Evolutionary conservation across 2,888 invertebrate genomes (phyloP).

Genomic region (Tridacna gigas): DNA sequence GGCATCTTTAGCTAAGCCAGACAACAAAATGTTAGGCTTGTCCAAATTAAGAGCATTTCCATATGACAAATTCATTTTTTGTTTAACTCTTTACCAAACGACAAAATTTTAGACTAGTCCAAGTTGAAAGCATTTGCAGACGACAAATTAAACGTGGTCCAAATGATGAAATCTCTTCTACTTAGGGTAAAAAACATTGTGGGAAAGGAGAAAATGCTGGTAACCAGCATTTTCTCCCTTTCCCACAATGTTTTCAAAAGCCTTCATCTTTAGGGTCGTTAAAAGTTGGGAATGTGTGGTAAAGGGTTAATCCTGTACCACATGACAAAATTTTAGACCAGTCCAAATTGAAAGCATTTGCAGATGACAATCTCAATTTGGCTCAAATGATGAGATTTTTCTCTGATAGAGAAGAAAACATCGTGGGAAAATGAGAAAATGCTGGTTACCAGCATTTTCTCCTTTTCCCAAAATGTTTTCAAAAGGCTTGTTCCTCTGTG

Average conservation of each 20-base stretch:
- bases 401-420: too few species aligned
- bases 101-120: background rate
- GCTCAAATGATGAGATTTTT: too few species aligned
- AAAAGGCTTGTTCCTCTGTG: too few species aligned
- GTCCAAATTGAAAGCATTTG: too few species aligned
- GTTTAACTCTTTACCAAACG: background rate
- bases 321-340: too few species aligned
- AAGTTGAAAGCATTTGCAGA: background rate
- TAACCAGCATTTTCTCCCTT: background rate
- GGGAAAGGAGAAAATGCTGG: background rate
- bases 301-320: too few species aligned
- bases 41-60: background rate
- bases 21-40: background rate
- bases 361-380: too few species aligned
- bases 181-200: background rate
- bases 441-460: too few species aligned
- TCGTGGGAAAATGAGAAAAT: too few species aligned
- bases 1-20: too few species aligned
- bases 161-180: background rate
- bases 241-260: background rate
- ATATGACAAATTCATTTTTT: background rate
- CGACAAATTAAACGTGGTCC: background rate
- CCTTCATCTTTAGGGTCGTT: background rate
- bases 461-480: too few species aligned
- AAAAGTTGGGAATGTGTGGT: background rate